Conservation (phyloP, 1,140 invertebrate species). For the Dryas iulia region DNA sequence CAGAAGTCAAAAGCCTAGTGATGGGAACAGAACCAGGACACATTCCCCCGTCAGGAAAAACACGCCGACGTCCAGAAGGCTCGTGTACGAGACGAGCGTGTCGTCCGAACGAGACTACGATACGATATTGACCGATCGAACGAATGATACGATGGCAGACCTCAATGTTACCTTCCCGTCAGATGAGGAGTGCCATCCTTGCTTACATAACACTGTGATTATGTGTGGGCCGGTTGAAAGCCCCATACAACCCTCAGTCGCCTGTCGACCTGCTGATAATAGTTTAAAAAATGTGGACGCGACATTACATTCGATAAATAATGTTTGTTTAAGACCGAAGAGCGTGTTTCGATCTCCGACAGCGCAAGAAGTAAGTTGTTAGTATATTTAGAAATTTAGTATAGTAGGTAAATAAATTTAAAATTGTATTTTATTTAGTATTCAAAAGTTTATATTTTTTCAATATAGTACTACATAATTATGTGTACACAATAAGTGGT, state of each 20-base stretch:
- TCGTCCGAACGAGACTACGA: conserved; percentile 64
- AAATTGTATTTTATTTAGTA: too few species aligned
- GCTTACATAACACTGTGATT: conserved; percentile 4
- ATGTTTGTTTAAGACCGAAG: conserved; percentile 28
- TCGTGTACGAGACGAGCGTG: conserved; percentile 60
- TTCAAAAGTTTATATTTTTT: too few species aligned
- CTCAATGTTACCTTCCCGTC: conserved; percentile 74
- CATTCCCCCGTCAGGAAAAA: conserved; percentile 48
- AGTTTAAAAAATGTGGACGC: conserved; percentile 47
- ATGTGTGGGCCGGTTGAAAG: conserved; percentile 1
- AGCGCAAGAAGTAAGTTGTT: conserved; percentile 51
- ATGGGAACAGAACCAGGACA: conserved; percentile 43
- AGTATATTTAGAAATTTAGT: too few species aligned
- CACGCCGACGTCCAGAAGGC: conserved; percentile 47
- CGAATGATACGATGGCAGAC: conserved; percentile 76
- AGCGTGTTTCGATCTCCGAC: conserved; percentile 36
- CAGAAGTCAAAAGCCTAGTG: conserved; percentile 36
- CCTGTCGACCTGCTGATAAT: conserved; percentile 35
- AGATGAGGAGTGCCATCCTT: conserved; percentile 49
- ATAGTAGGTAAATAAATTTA: too few species aligned
- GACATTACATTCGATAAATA: conserved; percentile 48
- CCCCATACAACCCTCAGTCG: conserved; percentile 1
- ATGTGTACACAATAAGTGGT: too few species aligned
- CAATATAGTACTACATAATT: too few species aligned
- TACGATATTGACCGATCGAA: conserved; percentile 68